These are phyloP conservation scores for Oncorhynchus tshawytscha DNA, from an alignment of 2,113 vertebrate genomes.

Conservation along the genomic window DNA sequence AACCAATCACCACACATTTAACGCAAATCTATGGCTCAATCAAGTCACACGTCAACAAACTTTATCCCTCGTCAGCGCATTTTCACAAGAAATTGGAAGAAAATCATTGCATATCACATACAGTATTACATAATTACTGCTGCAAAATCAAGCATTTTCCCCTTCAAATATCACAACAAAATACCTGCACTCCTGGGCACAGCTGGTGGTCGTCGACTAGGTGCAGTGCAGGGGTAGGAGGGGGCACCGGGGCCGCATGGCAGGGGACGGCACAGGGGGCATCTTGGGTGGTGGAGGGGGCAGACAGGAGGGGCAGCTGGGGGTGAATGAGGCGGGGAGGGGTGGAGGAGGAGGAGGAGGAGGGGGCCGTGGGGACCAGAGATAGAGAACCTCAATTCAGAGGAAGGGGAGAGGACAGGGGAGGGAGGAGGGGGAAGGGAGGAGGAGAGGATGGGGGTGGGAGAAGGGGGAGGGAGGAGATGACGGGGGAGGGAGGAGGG, in stretches of 20 bases:
- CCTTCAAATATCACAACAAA: background rate
- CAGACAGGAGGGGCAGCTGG: slow-evolving; percentile 51
- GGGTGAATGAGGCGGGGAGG: slow-evolving; percentile 54
- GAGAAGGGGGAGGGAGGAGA: slow-evolving; percentile 66
- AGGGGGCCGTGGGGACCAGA: slow-evolving; percentile 56
- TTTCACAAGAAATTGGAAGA: no score
- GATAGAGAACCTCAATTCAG: slow-evolving; percentile 45
- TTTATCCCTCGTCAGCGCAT: no score
- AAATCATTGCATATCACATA: no score
- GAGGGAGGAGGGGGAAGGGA: slow-evolving; percentile 57
- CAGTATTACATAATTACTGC: no score
- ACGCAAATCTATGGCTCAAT: no score
- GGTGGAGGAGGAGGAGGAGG: slow-evolving; percentile 56
- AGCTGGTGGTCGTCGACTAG: slow-evolving; percentile 72
- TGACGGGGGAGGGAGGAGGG: slow-evolving; percentile 41
- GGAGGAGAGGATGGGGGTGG: slow-evolving; percentile 44
- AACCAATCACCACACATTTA: no score
- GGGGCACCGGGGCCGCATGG: slow-evolving; percentile 70
- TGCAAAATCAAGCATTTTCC: no score
- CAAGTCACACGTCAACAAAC: no score
- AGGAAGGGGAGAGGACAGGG: slow-evolving; percentile 46
- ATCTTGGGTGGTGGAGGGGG: slow-evolving; percentile 73
- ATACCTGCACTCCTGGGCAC: slow-evolving; percentile 68
- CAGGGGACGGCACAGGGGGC: slow-evolving; percentile 65
- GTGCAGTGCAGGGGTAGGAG: slow-evolving; percentile 71